Conservation (phyloP, 2,888 invertebrate species). For the Synergus laeviventris region DNA sequence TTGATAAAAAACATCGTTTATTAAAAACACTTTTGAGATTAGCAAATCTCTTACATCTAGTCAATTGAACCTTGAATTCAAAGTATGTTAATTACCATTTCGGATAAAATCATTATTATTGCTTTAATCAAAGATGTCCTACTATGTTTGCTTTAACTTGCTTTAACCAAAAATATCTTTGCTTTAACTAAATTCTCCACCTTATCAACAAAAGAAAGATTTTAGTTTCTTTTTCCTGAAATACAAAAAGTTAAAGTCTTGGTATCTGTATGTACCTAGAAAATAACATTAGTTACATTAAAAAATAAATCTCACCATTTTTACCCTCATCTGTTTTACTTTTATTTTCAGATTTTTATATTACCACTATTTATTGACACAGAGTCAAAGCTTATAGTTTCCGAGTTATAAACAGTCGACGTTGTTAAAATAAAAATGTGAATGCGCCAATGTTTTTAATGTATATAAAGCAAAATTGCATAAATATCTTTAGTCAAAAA, state of each 20-base stretch:
- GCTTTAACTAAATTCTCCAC: background rate
- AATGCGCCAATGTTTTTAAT: background rate
- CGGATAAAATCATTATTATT: too few relatives aligned
- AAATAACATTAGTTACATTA: background rate
- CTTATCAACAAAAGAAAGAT: background rate
- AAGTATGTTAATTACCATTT: too few relatives aligned
- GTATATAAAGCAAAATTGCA: background rate
- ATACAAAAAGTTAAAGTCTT: background rate
- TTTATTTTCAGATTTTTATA: background rate
- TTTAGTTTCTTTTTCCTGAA: background rate
- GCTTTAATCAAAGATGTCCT: too few relatives aligned
- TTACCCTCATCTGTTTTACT: background rate
- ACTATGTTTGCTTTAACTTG: too few relatives aligned
- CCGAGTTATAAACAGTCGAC: background rate
- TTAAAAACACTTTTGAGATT: background rate
- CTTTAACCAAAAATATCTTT: too few relatives aligned
- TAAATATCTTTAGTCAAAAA: background rate
- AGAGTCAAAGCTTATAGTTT: background rate
- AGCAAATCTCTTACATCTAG: too few relatives aligned
- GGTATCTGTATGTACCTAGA: background rate
- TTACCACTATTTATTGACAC: background rate
- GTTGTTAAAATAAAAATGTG: background rate
- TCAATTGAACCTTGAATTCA: too few relatives aligned
- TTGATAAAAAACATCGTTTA: background rate
- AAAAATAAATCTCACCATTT: background rate